A percentile compares a stretch with the other conserved stretches of the same genome.
phyloP scores from a whole-genome alignment of 1,140 invertebrate genomes.

The Melipona quadrifasciata region DNA sequence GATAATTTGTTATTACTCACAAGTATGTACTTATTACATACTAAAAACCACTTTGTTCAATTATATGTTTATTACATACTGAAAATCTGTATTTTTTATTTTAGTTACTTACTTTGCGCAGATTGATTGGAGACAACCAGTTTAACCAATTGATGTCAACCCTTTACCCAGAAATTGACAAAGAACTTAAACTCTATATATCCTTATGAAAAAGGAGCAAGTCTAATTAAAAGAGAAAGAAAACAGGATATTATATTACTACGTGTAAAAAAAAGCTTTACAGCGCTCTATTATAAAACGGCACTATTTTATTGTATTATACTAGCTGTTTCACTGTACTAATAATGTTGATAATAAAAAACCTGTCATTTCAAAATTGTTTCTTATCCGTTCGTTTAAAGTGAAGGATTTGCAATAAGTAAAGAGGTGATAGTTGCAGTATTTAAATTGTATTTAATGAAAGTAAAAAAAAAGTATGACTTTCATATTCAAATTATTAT shows the following conservation, averaged over 20 bases:
- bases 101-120: conserved; percentile 85
- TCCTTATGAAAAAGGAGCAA: conserved; percentile 78
- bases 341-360: conserved; percentile 78
- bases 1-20: not conserved
- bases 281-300: conserved; percentile 70
- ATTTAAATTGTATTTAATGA: not conserved
- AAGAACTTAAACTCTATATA: conserved; percentile 86
- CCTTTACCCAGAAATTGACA: conserved; percentile 85
- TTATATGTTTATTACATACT: not conserved
- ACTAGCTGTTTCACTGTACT: conserved; percentile 77
- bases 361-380: conserved; percentile 42
- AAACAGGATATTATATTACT: conserved; percentile 55
- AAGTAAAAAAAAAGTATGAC: not conserved
- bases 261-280: conserved; percentile 70
- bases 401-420: not conserved
- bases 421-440: too few relatives aligned
- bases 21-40: conserved; percentile 7
- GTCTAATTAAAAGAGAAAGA: conserved; percentile 39
- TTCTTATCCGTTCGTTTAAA: not conserved
- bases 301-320: conserved; percentile 78
- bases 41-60: not conserved
- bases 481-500: not conserved
- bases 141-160: conserved; percentile 88
- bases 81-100: conserved; percentile 68
- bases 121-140: conserved; percentile 84